These are phyloP conservation scores for Enteromius anoplus DNA, from an alignment of 2,797 vertebrate species.

Conservation along the genomic window DNA sequence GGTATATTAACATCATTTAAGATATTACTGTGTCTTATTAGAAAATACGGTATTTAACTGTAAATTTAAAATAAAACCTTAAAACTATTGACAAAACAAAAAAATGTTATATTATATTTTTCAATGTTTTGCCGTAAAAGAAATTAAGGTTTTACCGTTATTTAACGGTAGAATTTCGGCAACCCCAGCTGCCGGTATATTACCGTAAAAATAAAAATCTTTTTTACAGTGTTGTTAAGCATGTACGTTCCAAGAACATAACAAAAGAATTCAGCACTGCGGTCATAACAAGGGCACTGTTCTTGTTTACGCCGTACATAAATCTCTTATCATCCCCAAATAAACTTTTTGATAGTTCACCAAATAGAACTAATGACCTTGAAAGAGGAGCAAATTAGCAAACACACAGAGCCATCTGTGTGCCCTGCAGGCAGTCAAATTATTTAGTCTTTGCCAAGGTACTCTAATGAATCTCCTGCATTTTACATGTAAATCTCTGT, in stretches of 20 bases:
- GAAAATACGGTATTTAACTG: too few relatives aligned
- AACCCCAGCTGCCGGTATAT: too few relatives aligned
- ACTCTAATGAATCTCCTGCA: slow-evolving; percentile 83
- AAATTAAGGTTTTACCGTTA: too few relatives aligned
- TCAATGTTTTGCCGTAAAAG: too few relatives aligned
- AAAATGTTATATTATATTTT: too few relatives aligned
- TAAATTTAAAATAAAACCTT: too few relatives aligned
- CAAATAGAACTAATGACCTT: slow-evolving; percentile 86
- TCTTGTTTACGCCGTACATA: slow-evolving; percentile 61
- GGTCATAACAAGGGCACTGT: slow-evolving; percentile 47
- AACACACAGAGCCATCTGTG: slow-evolving; percentile 85
- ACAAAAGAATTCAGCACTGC: slow-evolving; percentile 46
- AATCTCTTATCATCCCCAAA: slow-evolving; percentile 77
- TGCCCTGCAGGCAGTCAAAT: slow-evolving; percentile 81
- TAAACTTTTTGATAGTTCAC: slow-evolving; percentile 82
- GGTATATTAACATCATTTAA: too few relatives aligned
- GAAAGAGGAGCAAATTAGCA: slow-evolving; percentile 85
- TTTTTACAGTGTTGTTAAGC: too few relatives aligned
- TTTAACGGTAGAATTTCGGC: too few relatives aligned
- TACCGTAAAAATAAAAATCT: too few relatives aligned
- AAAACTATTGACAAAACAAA: too few relatives aligned
- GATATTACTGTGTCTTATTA: too few relatives aligned
- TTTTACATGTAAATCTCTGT: slow-evolving; percentile 84
- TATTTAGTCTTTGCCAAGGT: slow-evolving; percentile 84
- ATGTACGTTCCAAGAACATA: slow-evolving; percentile 29